A percentile compares a stretch with the other conserved stretches of the same genome.
Conservation (phyloP, 2,797 vertebrate genomes). For the Ispidina picta region DNA sequence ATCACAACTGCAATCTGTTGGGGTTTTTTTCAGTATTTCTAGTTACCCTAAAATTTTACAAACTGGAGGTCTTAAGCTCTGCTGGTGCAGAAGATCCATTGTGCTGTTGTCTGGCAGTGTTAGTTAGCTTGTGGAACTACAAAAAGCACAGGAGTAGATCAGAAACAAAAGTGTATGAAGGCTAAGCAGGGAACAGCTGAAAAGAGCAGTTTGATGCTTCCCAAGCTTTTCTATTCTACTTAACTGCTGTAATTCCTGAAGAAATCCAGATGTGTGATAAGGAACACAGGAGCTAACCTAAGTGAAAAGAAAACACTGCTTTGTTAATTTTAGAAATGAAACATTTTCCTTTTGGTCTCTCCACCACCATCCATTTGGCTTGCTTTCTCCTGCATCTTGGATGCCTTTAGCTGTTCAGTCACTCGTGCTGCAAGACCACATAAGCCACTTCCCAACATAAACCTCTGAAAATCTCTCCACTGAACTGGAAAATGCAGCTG, state of each 20-base stretch:
- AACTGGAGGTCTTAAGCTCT: not conserved
- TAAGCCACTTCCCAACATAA: slow-evolving; percentile 8
- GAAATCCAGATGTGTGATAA: not conserved
- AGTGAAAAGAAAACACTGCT: not conserved
- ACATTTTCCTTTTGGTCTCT: not conserved
- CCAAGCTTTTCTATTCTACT: not conserved
- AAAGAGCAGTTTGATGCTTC: not conserved
- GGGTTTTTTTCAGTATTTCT: not conserved
- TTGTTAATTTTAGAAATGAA: not conserved
- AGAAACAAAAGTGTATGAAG: not conserved
- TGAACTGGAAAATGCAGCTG: slow-evolving; percentile 23
- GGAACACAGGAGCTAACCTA: not conserved
- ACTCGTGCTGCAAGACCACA: not conserved
- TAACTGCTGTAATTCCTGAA: not conserved
- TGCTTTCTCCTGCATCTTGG: not conserved
- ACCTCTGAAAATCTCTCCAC: not conserved
- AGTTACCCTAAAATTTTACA: not conserved
- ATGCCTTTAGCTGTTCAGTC: slow-evolving; percentile 13
- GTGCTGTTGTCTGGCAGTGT: not conserved
- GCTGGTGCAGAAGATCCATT: not conserved
- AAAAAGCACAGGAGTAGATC: not conserved
- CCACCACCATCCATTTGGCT: not conserved
- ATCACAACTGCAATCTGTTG: not conserved
- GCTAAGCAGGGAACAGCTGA: not conserved
- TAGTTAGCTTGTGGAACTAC: not conserved